These are phyloP conservation scores for Leistus spinibarbis DNA, from an alignment of 2,888 invertebrate species.

Conservation along the genomic window DNA sequence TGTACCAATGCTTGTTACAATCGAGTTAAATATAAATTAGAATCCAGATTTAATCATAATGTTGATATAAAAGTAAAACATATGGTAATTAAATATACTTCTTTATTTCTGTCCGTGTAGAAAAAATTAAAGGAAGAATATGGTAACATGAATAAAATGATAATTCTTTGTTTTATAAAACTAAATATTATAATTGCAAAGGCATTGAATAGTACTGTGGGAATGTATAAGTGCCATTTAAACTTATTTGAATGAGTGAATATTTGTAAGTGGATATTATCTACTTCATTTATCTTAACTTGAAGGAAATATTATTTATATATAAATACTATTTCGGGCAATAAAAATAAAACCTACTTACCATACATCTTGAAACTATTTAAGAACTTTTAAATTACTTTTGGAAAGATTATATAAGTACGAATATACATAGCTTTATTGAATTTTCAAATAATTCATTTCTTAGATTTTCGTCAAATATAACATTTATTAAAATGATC, in stretches of 20 bases:
- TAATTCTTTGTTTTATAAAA: not conserved
- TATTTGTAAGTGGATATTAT: slow-evolving; percentile 6
- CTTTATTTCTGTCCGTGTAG: too few species aligned
- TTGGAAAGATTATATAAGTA: too few species aligned
- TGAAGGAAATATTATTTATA: not conserved
- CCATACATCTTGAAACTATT: not conserved
- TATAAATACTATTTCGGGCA: not conserved
- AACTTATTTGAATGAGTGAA: slow-evolving; percentile 3
- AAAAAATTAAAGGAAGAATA: too few species aligned
- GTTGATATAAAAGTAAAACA: too few species aligned
- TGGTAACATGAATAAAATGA: too few species aligned
- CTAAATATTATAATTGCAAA: not conserved
- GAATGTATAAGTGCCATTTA: slow-evolving; percentile 6
- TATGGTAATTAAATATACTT: too few species aligned
- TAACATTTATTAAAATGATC: too few species aligned
- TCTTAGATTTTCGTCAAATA: too few species aligned
- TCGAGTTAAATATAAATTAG: too few species aligned
- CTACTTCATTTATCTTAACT: slow-evolving; percentile 5
- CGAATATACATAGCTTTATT: not conserved
- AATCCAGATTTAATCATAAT: too few species aligned
- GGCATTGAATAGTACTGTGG: not conserved
- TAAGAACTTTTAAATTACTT: not conserved
- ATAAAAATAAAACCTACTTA: not conserved
- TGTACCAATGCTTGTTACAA: too few species aligned
- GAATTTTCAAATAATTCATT: not conserved